These are phyloP conservation scores for Hephaestus fuliginosus DNA, from an alignment of 2,797 vertebrate genomes.

Conservation along the genomic window DNA sequence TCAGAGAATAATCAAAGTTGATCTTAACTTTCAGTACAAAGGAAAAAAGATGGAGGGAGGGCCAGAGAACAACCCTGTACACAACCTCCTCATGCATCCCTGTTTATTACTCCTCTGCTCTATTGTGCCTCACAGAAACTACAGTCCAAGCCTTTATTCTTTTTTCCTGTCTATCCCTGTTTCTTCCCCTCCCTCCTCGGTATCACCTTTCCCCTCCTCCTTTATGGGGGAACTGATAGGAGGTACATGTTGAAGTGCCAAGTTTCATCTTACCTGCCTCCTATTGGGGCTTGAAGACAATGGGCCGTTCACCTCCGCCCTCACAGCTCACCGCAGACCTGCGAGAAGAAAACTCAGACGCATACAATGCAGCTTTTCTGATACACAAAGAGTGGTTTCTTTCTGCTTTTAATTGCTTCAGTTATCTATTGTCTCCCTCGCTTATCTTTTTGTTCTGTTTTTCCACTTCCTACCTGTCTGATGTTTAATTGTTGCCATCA, in stretches of 20 bases:
- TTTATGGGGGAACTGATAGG: conserved; percentile 49
- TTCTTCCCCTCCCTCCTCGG: conserved; percentile 43
- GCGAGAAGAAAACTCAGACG: conserved; percentile 49
- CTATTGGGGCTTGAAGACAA: conserved; percentile 72
- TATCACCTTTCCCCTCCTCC: conserved; percentile 63
- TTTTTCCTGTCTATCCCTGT: conserved; percentile 31
- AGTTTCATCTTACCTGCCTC: conserved; percentile 71
- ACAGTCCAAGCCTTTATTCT: conserved; percentile 22
- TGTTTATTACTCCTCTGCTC: conserved; percentile 31
- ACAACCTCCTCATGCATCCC: not conserved
- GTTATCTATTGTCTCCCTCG: conserved; percentile 61
- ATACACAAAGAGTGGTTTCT: conserved; percentile 43
- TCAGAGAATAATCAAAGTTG: conserved; percentile 68
- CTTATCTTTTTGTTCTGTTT: conserved; percentile 50
- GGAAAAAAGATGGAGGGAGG: conserved; percentile 15
- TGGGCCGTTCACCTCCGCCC: conserved; percentile 59
- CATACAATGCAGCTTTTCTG: conserved; percentile 52
- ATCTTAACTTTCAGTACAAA: conserved; percentile 51
- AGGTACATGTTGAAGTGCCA: conserved; percentile 44
- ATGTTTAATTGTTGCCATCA: conserved; percentile 62
- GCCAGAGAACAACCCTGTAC: not conserved
- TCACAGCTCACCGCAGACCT: conserved; percentile 37
- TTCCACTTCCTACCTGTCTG: conserved; percentile 36
- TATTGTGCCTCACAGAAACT: conserved; percentile 33
- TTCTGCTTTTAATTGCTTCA: conserved; percentile 66